Conservation (phyloP, 2,797 vertebrate species). For the Pelochelys cantorii region DNA sequence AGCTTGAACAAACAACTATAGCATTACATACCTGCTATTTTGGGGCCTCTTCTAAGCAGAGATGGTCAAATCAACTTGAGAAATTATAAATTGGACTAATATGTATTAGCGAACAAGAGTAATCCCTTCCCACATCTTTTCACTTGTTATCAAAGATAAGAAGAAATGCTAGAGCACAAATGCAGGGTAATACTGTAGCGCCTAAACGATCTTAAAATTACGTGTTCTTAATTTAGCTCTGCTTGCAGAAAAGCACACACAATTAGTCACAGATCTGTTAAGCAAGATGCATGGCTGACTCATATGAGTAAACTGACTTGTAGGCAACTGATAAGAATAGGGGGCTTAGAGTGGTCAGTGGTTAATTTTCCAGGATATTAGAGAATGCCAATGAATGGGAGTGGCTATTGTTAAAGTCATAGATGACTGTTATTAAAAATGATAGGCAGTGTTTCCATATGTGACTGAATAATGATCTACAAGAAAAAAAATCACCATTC, state of each 20-base stretch:
- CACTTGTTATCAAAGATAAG: constrained; percentile 41
- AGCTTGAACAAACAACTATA: background rate
- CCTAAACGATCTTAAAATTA: constrained; percentile 4
- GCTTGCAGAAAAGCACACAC: constrained; percentile 24
- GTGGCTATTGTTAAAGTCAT: constrained; percentile 23
- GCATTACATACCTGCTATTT: constrained; percentile 20
- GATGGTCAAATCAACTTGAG: background rate
- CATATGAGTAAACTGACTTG: constrained; percentile 67
- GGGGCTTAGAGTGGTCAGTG: constrained; percentile 33
- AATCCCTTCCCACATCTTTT: constrained; percentile 17
- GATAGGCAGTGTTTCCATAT: background rate
- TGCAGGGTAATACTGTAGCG: background rate
- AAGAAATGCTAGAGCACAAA: constrained; percentile 38
- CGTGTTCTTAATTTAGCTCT: background rate
- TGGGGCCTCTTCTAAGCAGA: constrained; percentile 1
- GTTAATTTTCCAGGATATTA: constrained; percentile 59
- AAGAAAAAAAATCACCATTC: background rate
- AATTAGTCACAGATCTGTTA: constrained; percentile 60
- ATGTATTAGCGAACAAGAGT: constrained; percentile 2
- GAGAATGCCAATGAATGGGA: constrained; percentile 44
- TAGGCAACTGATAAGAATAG: constrained; percentile 19
- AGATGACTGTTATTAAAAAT: background rate
- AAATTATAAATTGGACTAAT: background rate
- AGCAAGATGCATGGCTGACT: constrained; percentile 69
- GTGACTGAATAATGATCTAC: background rate